A percentile compares a stretch with the other conserved stretches of the same genome.
phyloP scores from a whole-genome alignment of 2,797 vertebrate species.

The Microchirus variegatus region DNA sequence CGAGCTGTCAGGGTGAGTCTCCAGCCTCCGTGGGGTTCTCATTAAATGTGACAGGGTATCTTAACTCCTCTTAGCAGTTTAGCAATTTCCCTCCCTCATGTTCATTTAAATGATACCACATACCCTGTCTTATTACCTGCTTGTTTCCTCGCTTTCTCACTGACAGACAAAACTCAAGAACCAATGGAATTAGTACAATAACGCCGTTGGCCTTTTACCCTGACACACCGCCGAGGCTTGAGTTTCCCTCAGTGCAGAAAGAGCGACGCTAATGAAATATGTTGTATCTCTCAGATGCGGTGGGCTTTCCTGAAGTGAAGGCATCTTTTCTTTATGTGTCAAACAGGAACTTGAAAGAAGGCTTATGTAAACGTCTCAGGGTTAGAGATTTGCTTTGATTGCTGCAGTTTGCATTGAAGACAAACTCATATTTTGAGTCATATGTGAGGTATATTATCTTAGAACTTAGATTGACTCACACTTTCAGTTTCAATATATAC shows the following conservation, averaged over 20 bases:
- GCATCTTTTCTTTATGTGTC: too few species aligned
- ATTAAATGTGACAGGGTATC: conserved; percentile 61
- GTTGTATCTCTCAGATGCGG: conserved; percentile 31
- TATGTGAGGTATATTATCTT: too few species aligned
- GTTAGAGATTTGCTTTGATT: too few species aligned
- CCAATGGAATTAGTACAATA: conserved; percentile 28
- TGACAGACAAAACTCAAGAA: conserved; percentile 13
- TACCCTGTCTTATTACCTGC: conserved; percentile 11
- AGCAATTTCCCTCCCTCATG: conserved; percentile 22
- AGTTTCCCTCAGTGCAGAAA: conserved; percentile 36
- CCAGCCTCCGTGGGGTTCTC: conserved; percentile 49
- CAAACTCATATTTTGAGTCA: too few species aligned
- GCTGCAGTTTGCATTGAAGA: too few species aligned
- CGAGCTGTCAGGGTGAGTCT: conserved; percentile 43
- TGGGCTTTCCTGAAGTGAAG: neutral
- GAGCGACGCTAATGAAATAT: conserved; percentile 27
- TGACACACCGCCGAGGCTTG: conserved; percentile 5
- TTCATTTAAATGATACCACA: conserved; percentile 48
- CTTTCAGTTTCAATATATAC: too few species aligned
- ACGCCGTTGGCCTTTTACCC: conserved; percentile 45
- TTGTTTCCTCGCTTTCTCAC: conserved; percentile 11
- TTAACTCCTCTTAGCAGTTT: conserved; percentile 21
- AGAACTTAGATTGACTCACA: too few species aligned
- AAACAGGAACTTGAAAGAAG: too few species aligned
- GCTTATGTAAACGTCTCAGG: too few species aligned